Evolutionary conservation across 2,888 invertebrate species (phyloP).

Genomic region (Candidula unifasciata): DNA sequence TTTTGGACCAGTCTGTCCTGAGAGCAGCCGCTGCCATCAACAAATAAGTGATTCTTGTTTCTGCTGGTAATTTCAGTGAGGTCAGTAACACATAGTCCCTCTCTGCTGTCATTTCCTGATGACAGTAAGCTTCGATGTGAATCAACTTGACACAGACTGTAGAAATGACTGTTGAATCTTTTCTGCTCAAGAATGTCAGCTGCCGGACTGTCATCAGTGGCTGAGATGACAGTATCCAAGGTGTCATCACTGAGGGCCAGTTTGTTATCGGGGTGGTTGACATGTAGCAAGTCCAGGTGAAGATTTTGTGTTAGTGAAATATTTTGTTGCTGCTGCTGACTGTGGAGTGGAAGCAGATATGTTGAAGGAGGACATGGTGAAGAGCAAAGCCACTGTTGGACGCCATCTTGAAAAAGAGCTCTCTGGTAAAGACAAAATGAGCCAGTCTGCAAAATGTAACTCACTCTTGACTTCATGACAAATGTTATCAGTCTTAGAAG

Average conservation of each 20-base stretch:
- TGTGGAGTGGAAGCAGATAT: neutral
- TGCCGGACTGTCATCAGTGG: conserved; percentile 51
- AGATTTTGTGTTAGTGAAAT: neutral
- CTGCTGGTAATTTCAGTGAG: neutral
- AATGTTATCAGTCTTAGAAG: neutral
- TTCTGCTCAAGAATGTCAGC: conserved; percentile 60
- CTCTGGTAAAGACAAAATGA: neutral
- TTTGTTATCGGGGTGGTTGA: conserved; percentile 40
- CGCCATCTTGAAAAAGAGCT: neutral
- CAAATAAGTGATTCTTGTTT: neutral
- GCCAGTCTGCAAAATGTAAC: neutral
- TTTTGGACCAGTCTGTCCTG: neutral
- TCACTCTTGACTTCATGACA: neutral
- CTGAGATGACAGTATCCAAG: neutral
- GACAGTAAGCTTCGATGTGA: conserved; percentile 64
- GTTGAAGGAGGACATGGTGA: conserved; percentile 22
- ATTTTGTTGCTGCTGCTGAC: neutral
- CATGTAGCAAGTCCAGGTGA: conserved; percentile 20
- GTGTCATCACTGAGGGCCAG: conserved; percentile 12
- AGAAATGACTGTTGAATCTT: conserved; percentile 70
- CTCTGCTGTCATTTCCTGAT: conserved; percentile 33
- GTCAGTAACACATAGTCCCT: conserved; percentile 9
- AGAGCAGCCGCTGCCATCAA: neutral
- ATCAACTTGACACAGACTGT: conserved; percentile 71
- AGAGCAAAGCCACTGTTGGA: neutral